phyloP scores from a whole-genome alignment of 2,888 invertebrate genomes.

The Patella depressa region DNA sequence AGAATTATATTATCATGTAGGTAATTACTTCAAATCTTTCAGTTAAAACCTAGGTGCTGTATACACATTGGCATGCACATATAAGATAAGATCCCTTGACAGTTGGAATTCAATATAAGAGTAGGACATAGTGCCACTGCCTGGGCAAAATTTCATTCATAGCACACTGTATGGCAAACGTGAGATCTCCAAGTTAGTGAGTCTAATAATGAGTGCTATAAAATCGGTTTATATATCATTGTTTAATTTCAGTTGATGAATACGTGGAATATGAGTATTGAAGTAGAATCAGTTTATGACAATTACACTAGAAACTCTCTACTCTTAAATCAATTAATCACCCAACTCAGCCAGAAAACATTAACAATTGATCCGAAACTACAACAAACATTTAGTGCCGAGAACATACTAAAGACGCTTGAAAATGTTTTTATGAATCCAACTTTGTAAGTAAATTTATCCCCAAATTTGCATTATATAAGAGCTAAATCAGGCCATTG shows the following conservation, averaged over 20 bases:
- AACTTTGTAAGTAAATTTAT: constrained; percentile 34
- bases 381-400: constrained; percentile 29
- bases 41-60: constrained; percentile 9
- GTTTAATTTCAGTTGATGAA: constrained; percentile 33
- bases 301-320: constrained; percentile 35
- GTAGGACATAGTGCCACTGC: no score
- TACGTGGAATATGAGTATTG: constrained; percentile 43
- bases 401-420: constrained; percentile 29
- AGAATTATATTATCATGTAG: no score
- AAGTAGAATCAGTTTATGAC: constrained; percentile 34
- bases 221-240: no score
- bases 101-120: no score
- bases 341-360: constrained; percentile 32
- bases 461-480: no score
- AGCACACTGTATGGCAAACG: no score
- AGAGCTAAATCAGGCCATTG: no score
- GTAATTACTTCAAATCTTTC: no score
- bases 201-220: not conserved
- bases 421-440: constrained; percentile 33
- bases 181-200: not conserved
- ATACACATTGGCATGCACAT: not conserved
- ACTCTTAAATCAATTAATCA: constrained; percentile 36
- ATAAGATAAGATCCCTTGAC: not conserved
- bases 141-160: no score
- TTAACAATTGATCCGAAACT: constrained; percentile 32